Conservation (phyloP, 2,888 invertebrate genomes). For the Conus canariensis region DNA sequence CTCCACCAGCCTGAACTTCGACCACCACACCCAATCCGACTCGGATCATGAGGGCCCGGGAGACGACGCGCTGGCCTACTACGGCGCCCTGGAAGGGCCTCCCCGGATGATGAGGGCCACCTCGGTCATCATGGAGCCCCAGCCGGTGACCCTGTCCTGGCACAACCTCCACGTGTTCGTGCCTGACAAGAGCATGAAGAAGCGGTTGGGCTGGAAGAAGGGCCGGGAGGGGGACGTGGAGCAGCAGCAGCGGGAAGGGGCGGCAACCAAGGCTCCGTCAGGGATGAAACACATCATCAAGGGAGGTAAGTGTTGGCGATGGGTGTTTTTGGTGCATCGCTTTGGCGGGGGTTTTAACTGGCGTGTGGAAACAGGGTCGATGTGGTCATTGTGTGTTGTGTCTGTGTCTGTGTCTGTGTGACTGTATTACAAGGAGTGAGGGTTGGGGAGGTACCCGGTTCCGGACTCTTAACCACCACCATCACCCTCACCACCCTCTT, state of each 20-base stretch:
- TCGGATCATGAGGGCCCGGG: too few species aligned
- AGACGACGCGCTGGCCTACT: background rate
- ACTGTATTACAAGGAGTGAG: too few species aligned
- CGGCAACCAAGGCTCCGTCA: background rate
- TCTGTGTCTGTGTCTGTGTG: too few species aligned
- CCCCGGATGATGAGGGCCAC: background rate
- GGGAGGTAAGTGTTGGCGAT: conserved; percentile 36
- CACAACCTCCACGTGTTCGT: conserved; percentile 45
- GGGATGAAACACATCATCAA: conserved; percentile 39
- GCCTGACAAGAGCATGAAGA: conserved; percentile 32
- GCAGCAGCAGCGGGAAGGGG: background rate
- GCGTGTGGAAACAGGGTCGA: too few species aligned
- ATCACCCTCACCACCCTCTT: too few species aligned
- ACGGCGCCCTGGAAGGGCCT: background rate
- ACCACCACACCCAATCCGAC: too few species aligned
- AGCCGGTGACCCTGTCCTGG: conserved; percentile 46
- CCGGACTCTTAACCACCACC: too few species aligned
- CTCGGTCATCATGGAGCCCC: background rate
- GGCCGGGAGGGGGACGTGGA: background rate
- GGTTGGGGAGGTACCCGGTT: too few species aligned
- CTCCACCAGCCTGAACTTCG: background rate
- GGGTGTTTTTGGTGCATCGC: too few species aligned
- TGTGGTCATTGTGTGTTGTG: too few species aligned
- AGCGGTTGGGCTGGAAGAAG: too few species aligned
- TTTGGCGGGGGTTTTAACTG: background rate